These are phyloP conservation scores for Brachionus rotundiformis DNA, from an alignment of 1,140 invertebrate species.

Conservation along the genomic window DNA sequence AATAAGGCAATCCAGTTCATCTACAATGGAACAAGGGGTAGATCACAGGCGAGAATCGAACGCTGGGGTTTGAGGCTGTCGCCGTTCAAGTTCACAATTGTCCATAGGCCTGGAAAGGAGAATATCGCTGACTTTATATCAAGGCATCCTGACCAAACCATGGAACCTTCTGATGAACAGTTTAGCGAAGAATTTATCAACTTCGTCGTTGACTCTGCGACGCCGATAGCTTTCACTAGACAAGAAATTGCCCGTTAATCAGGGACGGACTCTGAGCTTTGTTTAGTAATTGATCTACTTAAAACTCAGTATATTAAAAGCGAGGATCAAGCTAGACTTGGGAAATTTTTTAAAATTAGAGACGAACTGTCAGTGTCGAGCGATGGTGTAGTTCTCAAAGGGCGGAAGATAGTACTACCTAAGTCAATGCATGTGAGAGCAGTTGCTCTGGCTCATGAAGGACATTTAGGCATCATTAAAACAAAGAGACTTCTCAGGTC, in stretches of 20 bases:
- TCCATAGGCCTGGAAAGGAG: neutral
- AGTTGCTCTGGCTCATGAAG: constrained; percentile 54
- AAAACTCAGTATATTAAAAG: neutral
- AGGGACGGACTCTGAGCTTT: neutral
- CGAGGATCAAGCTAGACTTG: too few relatives aligned
- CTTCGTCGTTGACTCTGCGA: too few relatives aligned
- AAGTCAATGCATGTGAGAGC: neutral
- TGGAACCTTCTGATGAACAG: too few relatives aligned
- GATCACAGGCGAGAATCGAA: neutral
- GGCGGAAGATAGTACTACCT: neutral
- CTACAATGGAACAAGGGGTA: neutral
- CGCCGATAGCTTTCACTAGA: too few relatives aligned
- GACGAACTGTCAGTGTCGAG: neutral
- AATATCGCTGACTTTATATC: neutral
- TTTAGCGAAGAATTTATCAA: too few relatives aligned
- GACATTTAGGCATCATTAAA: constrained; percentile 55
- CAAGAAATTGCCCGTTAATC: too few relatives aligned
- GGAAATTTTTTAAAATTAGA: neutral
- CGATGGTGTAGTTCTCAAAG: neutral
- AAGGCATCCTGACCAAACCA: neutral
- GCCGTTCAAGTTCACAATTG: neutral
- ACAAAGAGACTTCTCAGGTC: constrained; percentile 56
- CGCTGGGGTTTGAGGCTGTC: neutral
- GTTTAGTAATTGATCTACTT: neutral
- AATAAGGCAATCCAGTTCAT: neutral